Evolutionary conservation across 2,797 vertebrate genomes (phyloP), one percentile per base, ranked within the genome.

Genomic region (Lates japonicus): DNA sequence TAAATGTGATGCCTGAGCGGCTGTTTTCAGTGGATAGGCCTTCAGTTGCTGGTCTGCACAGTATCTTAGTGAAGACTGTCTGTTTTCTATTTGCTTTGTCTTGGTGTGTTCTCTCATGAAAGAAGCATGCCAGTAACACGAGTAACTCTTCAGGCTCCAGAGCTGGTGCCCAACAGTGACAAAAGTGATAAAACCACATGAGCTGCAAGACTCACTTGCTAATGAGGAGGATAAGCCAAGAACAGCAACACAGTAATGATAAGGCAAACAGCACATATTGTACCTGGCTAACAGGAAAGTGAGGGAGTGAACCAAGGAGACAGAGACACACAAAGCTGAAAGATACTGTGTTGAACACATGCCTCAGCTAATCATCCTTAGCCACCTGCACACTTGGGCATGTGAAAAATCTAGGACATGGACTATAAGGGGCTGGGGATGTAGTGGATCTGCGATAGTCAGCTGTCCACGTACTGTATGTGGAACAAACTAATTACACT

Each of bases 311-410:
- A 29, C 25, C 25, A 29, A 29, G 25, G 25, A 29, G 25, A 29
- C 25, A 29, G 25, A 29, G 25, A 29, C 25, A 29, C 25, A 29
- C 2, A 29, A 29, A 29, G 25, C 25, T 29, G 25, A 29, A 29
- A 29, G 25, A 29, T 29, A 29, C 25, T 29, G 25, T 29, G 25
- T 68, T 63, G 66, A 87, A 73, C 44, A 77, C 48, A 77, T 67
- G 62, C 33, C 9, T 74, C 52, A 72, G 48, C 55, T 64, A 80
- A 80, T 87, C 65, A 74, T 78, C 48, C 42, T 52, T 39, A 73
- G 66, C 78, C 75, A 85, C 73, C 76, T 83, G 76, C 61, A 76
- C 46, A 78, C 57, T 80, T 14, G n/a, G 65, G 46, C 48, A 58
- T 57, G 37, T 59, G 48, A 65, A 59, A 25, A 78, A 81, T 69